These are phyloP conservation scores for Anneissia japonica DNA, from an alignment of 35 echinoderm and acorn worm genomes.

Conservation along the genomic window DNA sequence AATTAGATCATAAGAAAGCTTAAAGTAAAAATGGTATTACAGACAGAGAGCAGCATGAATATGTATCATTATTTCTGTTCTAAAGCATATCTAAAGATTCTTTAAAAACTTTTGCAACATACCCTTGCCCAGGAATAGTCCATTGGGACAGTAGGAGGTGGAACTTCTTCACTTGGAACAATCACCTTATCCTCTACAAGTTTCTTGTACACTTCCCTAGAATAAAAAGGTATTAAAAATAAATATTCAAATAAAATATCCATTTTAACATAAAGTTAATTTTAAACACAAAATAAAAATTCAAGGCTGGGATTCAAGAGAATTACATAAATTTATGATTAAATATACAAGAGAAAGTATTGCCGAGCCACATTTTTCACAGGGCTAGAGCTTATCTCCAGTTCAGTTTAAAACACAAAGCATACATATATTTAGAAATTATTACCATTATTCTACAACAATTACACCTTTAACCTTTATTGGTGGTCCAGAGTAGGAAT, in stretches of 20 bases:
- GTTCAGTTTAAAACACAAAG: too few relatives aligned
- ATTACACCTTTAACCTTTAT: too few relatives aligned
- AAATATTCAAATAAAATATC: not conserved
- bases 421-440: too few relatives aligned
- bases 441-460: too few relatives aligned
- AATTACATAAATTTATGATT: too few relatives aligned
- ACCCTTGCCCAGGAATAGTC: conserved; percentile 84
- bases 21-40: not conserved
- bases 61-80: too few relatives aligned
- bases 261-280: not conserved
- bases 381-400: too few relatives aligned
- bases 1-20: too few relatives aligned
- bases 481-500: too few relatives aligned
- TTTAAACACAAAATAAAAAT: not conserved
- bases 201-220: conserved; percentile 74
- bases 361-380: too few relatives aligned
- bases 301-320: too few relatives aligned
- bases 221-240: not conserved
- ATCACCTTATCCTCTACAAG: conserved; percentile 68
- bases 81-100: not conserved
- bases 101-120: conserved; percentile 4
- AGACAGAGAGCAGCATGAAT: not conserved
- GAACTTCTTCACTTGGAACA: conserved; percentile 65
- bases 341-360: too few relatives aligned
- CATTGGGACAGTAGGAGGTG: conserved; percentile 96